Conservation (phyloP, 2,888 invertebrate species). For the Euplexia lucipara region DNA sequence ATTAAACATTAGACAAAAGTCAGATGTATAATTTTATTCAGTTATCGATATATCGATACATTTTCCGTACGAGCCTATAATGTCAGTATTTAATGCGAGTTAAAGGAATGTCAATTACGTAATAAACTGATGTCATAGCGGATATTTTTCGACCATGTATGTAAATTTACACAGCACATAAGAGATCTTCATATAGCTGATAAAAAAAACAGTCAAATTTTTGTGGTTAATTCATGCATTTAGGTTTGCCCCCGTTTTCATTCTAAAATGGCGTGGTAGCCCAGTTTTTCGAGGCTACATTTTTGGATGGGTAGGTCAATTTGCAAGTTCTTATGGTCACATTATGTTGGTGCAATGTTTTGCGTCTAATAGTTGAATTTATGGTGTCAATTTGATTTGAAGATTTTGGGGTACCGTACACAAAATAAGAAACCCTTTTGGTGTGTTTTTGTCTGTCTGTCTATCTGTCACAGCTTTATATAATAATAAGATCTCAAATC, state of each 20-base stretch:
- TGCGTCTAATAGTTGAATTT: neutral
- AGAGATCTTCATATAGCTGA: neutral
- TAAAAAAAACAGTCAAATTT: slow-evolving; percentile 7
- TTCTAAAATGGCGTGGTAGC: slow-evolving; percentile 7
- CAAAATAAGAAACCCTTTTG: too few relatives aligned
- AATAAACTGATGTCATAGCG: slow-evolving; percentile 30
- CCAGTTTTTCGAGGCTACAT: slow-evolving; percentile 11
- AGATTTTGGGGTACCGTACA: too few relatives aligned
- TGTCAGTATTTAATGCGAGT: slow-evolving; percentile 9
- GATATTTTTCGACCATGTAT: slow-evolving; percentile 12
- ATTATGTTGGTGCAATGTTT: slow-evolving; percentile 10
- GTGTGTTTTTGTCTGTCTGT: too few relatives aligned
- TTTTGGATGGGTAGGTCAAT: slow-evolving; percentile 16
- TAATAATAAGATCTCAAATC: too few relatives aligned
- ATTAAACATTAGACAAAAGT: too few relatives aligned
- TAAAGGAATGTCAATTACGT: slow-evolving; percentile 20
- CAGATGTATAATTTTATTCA: too few relatives aligned
- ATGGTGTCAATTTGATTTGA: neutral
- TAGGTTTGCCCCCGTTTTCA: slow-evolving; percentile 8
- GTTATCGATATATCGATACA: too few relatives aligned
- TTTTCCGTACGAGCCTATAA: neutral
- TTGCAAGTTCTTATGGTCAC: slow-evolving; percentile 17
- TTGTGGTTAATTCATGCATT: neutral
- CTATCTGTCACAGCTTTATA: too few relatives aligned
- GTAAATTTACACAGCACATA: slow-evolving; percentile 20